phyloP scores from a whole-genome alignment of 1,140 invertebrate species.

The Drosophila elegans region DNA sequence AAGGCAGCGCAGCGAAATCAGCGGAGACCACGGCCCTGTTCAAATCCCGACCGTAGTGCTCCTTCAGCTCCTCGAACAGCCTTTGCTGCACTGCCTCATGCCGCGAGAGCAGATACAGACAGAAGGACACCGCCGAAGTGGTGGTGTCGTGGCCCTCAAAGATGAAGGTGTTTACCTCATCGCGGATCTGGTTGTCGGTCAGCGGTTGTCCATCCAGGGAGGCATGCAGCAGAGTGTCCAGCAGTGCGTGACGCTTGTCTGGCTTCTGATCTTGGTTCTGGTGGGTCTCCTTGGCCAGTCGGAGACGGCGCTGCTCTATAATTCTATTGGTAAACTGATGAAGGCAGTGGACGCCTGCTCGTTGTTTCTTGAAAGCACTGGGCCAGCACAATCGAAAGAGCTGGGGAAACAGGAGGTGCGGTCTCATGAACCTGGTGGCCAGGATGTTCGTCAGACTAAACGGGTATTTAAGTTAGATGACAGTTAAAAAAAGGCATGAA shows the following conservation, averaged over 20 bases:
- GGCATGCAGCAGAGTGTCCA: conserved; percentile 90
- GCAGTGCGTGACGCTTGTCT: conserved; percentile 88
- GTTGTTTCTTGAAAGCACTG: conserved; percentile 62
- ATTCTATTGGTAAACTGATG: conserved; percentile 89
- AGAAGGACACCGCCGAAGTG: conserved; percentile 86
- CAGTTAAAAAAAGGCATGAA: not conserved
- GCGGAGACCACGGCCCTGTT: conserved; percentile 71
- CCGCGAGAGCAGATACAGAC: conserved; percentile 86
- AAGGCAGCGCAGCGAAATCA: conserved; percentile 87
- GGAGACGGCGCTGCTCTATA: conserved; percentile 83
- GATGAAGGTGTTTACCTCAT: conserved; percentile 92
- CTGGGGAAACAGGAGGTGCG: conserved; percentile 72
- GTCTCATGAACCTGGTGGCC: conserved; percentile 68
- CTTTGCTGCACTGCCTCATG: conserved; percentile 87
- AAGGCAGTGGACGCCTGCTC: conserved; percentile 63
- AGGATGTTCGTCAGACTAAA: conserved; percentile 64
- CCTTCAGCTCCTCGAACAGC: conserved; percentile 86
- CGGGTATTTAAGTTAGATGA: not conserved
- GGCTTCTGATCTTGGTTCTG: conserved; percentile 57
- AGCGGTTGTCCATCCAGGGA: conserved; percentile 86
- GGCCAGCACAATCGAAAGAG: conserved; percentile 62
- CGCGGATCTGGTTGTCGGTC: conserved; percentile 88
- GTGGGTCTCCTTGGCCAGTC: conserved; percentile 33
- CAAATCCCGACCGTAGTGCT: conserved; percentile 85
- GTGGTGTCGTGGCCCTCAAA: conserved; percentile 92